phyloP scores from a whole-genome alignment of 53 echinoderm and acorn worm genomes.

The Arbacia lixula region DNA sequence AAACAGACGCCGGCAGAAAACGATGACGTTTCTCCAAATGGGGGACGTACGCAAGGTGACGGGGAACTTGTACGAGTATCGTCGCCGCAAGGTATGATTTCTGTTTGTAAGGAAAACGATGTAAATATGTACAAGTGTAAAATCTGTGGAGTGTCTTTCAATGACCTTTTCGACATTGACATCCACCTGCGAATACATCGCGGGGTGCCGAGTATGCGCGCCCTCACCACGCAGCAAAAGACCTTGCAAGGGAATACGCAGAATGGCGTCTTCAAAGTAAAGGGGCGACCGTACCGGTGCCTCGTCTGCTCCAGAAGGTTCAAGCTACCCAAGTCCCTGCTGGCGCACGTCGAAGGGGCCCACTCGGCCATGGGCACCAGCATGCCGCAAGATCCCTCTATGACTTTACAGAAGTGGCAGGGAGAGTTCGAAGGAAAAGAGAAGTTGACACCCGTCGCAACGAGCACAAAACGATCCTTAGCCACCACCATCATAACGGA shows the following conservation, averaged over 20 bases:
- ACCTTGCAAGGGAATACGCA: slow-evolving; percentile 1
- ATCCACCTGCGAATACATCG: slow-evolving; percentile 40
- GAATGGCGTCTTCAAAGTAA: background rate
- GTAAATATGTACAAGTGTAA: slow-evolving; percentile 3
- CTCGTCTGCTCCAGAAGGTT: slow-evolving; percentile 27
- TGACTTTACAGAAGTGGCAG: background rate
- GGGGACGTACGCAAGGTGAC: no score
- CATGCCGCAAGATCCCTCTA: background rate
- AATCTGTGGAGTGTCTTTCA: slow-evolving; percentile 9
- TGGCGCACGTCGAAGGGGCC: background rate
- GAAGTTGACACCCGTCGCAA: no score
- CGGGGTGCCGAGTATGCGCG: slow-evolving; percentile 13
- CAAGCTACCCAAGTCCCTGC: slow-evolving; percentile 31
- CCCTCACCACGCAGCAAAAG: slow-evolving; percentile 5
- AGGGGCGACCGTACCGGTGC: slow-evolving; percentile 19
- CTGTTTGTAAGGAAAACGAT: background rate
- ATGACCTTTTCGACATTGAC: slow-evolving; percentile 17
- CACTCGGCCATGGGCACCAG: slow-evolving; percentile 2
- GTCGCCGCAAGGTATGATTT: background rate
- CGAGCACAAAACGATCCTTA: no score
- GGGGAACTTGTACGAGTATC: background rate
- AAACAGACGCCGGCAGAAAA: background rate
- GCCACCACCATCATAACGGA: no score
- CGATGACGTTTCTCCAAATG: background rate
- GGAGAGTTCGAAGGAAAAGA: no score